Conservation (phyloP, 2,888 invertebrate species). For the Pseudeuparius sepicola region DNA sequence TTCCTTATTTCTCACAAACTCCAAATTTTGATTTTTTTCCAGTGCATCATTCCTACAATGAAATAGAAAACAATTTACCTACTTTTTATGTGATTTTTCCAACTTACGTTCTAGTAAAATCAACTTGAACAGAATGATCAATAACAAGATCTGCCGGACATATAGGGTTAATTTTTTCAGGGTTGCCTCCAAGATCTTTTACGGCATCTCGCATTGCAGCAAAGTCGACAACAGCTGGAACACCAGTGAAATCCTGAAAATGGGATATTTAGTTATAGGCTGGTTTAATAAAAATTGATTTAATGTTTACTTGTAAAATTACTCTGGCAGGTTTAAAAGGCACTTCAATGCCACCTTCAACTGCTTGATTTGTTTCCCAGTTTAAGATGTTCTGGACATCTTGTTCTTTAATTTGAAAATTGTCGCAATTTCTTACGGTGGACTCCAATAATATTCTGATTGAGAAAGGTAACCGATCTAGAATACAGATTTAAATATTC, state of each 20-base stretch:
- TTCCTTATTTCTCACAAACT: slow-evolving; percentile 92
- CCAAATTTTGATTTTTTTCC: slow-evolving; percentile 85
- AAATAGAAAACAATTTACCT: slow-evolving; percentile 8
- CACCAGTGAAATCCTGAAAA: slow-evolving; percentile 81
- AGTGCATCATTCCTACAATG: slow-evolving; percentile 72
- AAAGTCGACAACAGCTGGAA: slow-evolving; percentile 97
- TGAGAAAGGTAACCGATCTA: slow-evolving; percentile 80
- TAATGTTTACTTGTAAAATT: slow-evolving; percentile 82
- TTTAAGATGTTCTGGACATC: slow-evolving; percentile 84
- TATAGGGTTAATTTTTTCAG: slow-evolving; percentile 89
- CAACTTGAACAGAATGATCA: slow-evolving; percentile 97
- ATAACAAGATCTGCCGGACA: slow-evolving; percentile 97
- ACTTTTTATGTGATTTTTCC: neutral
- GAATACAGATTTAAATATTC: slow-evolving; percentile 22
- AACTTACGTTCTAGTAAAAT: slow-evolving; percentile 66
- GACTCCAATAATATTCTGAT: slow-evolving; percentile 90
- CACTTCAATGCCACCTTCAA: slow-evolving; percentile 72
- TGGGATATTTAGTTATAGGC: slow-evolving; percentile 12
- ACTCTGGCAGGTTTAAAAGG: slow-evolving; percentile 95
- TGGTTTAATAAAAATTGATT: no score
- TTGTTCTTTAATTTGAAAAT: slow-evolving; percentile 74
- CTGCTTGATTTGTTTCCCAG: slow-evolving; percentile 70
- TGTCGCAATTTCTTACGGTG: slow-evolving; percentile 92
- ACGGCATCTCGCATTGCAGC: slow-evolving; percentile 98
- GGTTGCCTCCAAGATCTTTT: slow-evolving; percentile 72